Percentiles rank a stretch among this genome's conserved stretches.
phyloP scores from a whole-genome alignment of 2,797 vertebrate species.

The Natrix natrix region DNA sequence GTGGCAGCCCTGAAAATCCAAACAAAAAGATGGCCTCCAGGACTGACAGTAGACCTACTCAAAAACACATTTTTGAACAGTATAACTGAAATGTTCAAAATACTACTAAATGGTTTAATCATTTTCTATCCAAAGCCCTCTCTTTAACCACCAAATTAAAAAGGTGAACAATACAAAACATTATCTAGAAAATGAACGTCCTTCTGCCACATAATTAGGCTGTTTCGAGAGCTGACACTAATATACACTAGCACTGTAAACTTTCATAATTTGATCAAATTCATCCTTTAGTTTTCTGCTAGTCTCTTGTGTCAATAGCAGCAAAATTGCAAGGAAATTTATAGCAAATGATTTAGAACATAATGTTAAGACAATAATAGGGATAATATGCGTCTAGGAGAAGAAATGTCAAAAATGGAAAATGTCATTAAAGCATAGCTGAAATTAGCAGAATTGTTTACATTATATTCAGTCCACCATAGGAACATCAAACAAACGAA shows the following conservation, averaged over 20 bases:
- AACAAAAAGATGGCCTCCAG: too few relatives aligned
- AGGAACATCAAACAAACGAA: background rate
- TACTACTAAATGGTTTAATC: background rate
- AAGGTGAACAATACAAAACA: background rate
- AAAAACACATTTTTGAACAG: background rate
- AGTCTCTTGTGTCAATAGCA: slow-evolving; percentile 14
- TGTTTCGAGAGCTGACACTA: background rate
- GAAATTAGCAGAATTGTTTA: background rate
- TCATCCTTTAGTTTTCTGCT: background rate
- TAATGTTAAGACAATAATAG: background rate
- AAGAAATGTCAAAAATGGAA: background rate
- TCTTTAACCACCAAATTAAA: background rate
- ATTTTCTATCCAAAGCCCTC: background rate
- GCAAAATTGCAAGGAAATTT: background rate
- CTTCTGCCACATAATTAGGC: background rate
- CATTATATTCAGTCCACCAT: background rate
- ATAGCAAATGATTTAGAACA: background rate
- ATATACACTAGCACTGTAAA: background rate
- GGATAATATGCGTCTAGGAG: background rate
- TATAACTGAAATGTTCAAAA: background rate
- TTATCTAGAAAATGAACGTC: background rate
- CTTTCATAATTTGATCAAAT: background rate
- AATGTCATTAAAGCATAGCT: background rate
- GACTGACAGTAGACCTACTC: background rate
- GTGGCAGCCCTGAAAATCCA: too few relatives aligned